A percentile compares a stretch with the other conserved stretches of the same genome.
These are phyloP conservation scores for Iphiclides podalirius DNA, from an alignment of 2,888 invertebrate genomes.

Conservation along the genomic window DNA sequence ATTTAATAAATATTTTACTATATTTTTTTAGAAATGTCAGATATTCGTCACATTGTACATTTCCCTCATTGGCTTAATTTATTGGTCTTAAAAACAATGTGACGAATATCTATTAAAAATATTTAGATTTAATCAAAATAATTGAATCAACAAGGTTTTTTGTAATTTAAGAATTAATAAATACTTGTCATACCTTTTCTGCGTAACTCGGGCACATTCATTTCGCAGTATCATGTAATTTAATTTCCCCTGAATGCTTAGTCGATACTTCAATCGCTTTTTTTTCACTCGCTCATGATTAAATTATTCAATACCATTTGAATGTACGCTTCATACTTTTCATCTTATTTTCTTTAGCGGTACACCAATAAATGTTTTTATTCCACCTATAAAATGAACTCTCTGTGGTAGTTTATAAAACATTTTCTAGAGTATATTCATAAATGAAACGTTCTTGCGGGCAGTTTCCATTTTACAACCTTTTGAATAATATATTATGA, in stretches of 20 bases:
- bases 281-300: background rate
- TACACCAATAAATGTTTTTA: constrained; percentile 17
- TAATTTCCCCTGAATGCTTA: background rate
- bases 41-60: too few relatives aligned
- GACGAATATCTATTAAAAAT: too few relatives aligned
- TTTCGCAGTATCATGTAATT: too few relatives aligned
- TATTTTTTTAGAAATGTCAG: too few relatives aligned
- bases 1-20: too few relatives aligned
- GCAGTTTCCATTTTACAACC: constrained; percentile 39
- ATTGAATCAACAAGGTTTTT: too few relatives aligned
- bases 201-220: too few relatives aligned
- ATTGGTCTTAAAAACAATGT: too few relatives aligned
- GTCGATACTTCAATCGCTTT: background rate
- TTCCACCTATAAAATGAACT: constrained; percentile 18
- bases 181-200: too few relatives aligned
- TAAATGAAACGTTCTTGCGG: constrained; percentile 36
- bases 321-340: constrained; percentile 6
- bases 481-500: constrained; percentile 39
- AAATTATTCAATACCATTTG: constrained; percentile 6
- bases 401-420: constrained; percentile 18
- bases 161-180: too few relatives aligned
- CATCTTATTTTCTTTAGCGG: constrained; percentile 6
- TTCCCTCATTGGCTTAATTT: too few relatives aligned
- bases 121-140: too few relatives aligned
- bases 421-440: constrained; percentile 35